A percentile compares a stretch with the other conserved stretches of the same genome.
phyloP scores from a whole-genome alignment of 35 echinoderm and acorn worm genomes.

The Ophioderma brevispina region DNA sequence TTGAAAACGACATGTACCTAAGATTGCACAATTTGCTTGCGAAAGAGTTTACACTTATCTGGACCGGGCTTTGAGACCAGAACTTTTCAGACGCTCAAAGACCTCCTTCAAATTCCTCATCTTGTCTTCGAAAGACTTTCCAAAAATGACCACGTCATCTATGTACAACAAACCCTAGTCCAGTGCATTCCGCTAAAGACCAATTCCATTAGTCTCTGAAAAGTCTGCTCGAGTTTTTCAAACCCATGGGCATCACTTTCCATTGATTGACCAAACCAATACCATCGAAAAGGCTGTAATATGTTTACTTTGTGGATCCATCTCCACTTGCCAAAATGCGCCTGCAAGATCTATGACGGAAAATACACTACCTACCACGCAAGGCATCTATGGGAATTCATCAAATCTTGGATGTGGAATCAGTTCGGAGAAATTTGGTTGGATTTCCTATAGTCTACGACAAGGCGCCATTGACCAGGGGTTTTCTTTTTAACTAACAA shows the following conservation, averaged over 20 bases:
- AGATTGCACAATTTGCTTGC: too few relatives aligned
- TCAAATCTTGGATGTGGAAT: conserved; percentile 53
- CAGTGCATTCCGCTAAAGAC: conserved; percentile 62
- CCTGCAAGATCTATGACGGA: conserved; percentile 39
- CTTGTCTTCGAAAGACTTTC: conserved; percentile 54
- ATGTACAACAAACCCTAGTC: conserved; percentile 34
- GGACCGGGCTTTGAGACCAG: too few relatives aligned
- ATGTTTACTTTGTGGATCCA: conserved; percentile 29
- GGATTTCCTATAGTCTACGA: too few relatives aligned
- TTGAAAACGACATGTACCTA: too few relatives aligned
- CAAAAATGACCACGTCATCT: conserved; percentile 47
- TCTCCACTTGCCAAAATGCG: conserved; percentile 55
- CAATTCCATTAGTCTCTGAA: conserved; percentile 72
- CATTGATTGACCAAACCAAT: conserved; percentile 33
- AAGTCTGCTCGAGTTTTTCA: conserved; percentile 13
- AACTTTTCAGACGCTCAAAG: conserved; percentile 6
- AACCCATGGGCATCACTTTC: conserved; percentile 45
- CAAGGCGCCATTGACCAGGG: too few relatives aligned
- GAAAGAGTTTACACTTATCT: too few relatives aligned
- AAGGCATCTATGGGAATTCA: conserved; percentile 53
- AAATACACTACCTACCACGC: conserved; percentile 32
- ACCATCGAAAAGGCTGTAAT: conserved; percentile 68
- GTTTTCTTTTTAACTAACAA: too few relatives aligned
- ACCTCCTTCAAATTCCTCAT: conserved; percentile 37
- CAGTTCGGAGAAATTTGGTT: too few relatives aligned